Conservation (phyloP, 2,888 invertebrate genomes). For the Plebejus argus region DNA sequence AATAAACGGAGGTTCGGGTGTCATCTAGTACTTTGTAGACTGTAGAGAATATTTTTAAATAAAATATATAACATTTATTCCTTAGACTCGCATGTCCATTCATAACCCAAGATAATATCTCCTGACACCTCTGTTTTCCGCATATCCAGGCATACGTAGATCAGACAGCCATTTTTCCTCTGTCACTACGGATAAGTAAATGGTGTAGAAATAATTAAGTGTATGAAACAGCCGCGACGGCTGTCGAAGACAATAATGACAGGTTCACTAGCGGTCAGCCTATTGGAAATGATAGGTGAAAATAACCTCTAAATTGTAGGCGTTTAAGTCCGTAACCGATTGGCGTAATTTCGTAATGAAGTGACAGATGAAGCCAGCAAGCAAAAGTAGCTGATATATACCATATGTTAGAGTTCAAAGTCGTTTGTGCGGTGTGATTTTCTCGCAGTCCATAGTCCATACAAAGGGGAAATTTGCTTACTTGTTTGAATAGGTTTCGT, state of each 20-base stretch:
- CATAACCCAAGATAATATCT: background rate
- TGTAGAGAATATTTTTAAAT: no score
- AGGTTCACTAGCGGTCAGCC: slow-evolving; percentile 58
- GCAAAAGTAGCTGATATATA: background rate
- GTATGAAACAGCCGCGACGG: slow-evolving; percentile 56
- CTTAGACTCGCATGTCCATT: background rate
- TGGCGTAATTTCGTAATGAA: slow-evolving; percentile 3
- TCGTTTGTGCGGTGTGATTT: slow-evolving; percentile 61
- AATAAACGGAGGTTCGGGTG: no score
- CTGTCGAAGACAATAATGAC: slow-evolving; percentile 61
- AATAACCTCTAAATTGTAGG: background rate
- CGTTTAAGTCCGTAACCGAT: background rate
- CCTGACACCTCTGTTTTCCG: slow-evolving; percentile 9
- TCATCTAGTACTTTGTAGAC: no score
- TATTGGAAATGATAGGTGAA: slow-evolving; percentile 65
- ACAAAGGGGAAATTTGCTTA: slow-evolving; percentile 61
- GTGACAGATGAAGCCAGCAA: background rate
- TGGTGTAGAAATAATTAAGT: slow-evolving; percentile 64
- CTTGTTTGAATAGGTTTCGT: slow-evolving; percentile 56
- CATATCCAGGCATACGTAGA: background rate
- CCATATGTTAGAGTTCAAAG: slow-evolving; percentile 53
- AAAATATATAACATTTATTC: background rate
- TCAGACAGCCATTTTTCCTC: slow-evolving; percentile 40
- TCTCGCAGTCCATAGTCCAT: slow-evolving; percentile 59
- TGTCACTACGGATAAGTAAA: slow-evolving; percentile 48